Base-by-base conservation (phyloP, 2,113 vertebrate genomes). In the Esox niger region DNA sequence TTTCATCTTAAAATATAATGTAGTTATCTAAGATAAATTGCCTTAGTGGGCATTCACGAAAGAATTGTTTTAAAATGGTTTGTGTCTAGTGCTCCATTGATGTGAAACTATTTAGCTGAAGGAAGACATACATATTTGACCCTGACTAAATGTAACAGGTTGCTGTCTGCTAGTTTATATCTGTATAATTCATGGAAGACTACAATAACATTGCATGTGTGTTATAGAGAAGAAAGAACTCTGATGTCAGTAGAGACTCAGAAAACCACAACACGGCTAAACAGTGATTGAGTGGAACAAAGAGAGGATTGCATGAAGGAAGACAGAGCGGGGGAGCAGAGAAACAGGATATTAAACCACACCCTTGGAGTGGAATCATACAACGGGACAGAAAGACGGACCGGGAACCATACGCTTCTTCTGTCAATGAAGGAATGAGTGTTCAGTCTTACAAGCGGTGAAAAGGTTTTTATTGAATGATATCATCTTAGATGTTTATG, bases 261-360 rank as follows among this genome's bases (percentile, higher is more conserved):
- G 3, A n/a, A n/a, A 20, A 49, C 20, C 47, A 49, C 47, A 49
- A 49, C 20, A n/a, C 2, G 47, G 47, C 47, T n/a, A 13, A 20
- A 49, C 47, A 21, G 47, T 15, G 6, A 49, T 49, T 20, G 17
- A 49, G 47, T 20, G 20, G 47, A 49, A 49, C 47, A 49, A 32
- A 23, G 27, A 55, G 47, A 33, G 7, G 15, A 38, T 38, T 35
- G 33, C 10, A 13, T 13, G 6, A 54, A 30, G 2, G 32, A 30
- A 47, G 32, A 32, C 35, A 21, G 4, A 25, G 30, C 57, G 33
- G n/a, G 15, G 32, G 62, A 62, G 56, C n/a, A 69, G 64, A 75
- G 64, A 69, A 78, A 66, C 78, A 87, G 82, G 78, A 88, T 88
- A 90, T 84, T 84, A 87, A 88, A 90, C 86, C 83, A 82, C 86